A percentile compares a stretch with the other conserved stretches of the same genome.
Conservation (phyloP, 1,140 invertebrate species). For the Ips typographus region DNA sequence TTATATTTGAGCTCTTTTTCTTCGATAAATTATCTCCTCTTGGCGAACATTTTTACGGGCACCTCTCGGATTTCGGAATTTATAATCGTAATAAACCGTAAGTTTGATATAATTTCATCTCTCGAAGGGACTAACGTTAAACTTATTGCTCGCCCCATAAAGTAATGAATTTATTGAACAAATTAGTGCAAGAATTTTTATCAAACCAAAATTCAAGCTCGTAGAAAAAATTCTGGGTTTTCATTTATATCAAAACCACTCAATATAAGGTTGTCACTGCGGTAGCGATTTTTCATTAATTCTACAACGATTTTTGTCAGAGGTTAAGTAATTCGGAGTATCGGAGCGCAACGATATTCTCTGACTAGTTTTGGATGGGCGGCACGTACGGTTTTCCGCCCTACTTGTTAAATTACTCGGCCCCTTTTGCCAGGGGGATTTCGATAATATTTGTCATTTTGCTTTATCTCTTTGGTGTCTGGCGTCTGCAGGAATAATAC, state of each 20-base stretch:
- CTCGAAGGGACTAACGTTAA: too few species aligned
- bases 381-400: conserved; percentile 27
- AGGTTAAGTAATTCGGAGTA: conserved; percentile 8
- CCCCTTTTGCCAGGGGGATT: conserved; percentile 15
- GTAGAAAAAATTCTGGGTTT: too few species aligned
- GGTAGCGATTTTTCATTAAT: conserved; percentile 24
- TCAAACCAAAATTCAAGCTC: too few species aligned
- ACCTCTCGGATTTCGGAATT: conserved; percentile 1
- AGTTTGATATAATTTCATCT: neutral
- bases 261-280: neutral
- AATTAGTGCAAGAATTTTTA: too few species aligned
- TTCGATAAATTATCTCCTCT: conserved; percentile 16
- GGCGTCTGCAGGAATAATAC: conserved; percentile 4
- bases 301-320: neutral
- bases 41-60: neutral
- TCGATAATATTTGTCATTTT: conserved; percentile 31
- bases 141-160: too few species aligned
- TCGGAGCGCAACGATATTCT: too few species aligned
- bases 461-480: conserved; percentile 24
- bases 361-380: conserved; percentile 10
- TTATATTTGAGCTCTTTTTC: conserved; percentile 20
- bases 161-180: too few species aligned
- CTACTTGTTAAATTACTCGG: conserved; percentile 28
- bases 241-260: too few species aligned
- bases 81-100: conserved; percentile 1